Evolutionary conservation across 2,888 invertebrate species (phyloP), one percentile per base, ranked within the genome.

Genomic region (Calliopum simillimum): DNA sequence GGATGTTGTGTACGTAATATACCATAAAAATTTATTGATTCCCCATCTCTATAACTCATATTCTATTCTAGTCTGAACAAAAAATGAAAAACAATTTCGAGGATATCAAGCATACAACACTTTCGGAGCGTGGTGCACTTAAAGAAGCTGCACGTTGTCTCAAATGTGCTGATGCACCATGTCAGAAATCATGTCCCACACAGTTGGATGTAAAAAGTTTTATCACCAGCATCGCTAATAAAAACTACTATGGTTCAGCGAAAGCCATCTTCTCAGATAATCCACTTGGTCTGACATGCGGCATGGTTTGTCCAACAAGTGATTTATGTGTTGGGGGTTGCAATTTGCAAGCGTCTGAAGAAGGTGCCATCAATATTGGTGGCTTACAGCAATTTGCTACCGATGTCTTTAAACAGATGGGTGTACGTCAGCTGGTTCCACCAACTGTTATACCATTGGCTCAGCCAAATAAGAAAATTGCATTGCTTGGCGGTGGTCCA

Each of bases 241-340:
- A 95, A 93, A 99, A 99, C 86, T 99, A 97, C 85, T 99, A 99
- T 88, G 99, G 99, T 23, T 96, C 99, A 2, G 95, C 97, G 0
- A 97, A 97, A 83, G 92, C 95, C 0, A 99, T 99, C 69, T 91
- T 99, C 69, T 98, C 98, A 0, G 99, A 99, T 84, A 99, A 99
- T 85, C 99, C 99, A 0, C 87, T 99, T 67, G 99, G 97, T 0
- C 88, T 98, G 2, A 96, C 96, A 0, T 97, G 97, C 79, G 97
- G 97, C 33, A 99, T 99, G 99, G 98, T 99, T 23, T 99, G 99
- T 78, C 99, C 99, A 2, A 99, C 99, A 0, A 98, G 97, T 82
- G 99, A 99, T 86, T 90, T 99, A 1, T 99, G 99, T 84, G 98
- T 98, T 0, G 99, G 99, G 0, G 97, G 98, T 0, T 99, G 99